Conservation (phyloP, 2,888 invertebrate species). For the Chironomus tentans region DNA sequence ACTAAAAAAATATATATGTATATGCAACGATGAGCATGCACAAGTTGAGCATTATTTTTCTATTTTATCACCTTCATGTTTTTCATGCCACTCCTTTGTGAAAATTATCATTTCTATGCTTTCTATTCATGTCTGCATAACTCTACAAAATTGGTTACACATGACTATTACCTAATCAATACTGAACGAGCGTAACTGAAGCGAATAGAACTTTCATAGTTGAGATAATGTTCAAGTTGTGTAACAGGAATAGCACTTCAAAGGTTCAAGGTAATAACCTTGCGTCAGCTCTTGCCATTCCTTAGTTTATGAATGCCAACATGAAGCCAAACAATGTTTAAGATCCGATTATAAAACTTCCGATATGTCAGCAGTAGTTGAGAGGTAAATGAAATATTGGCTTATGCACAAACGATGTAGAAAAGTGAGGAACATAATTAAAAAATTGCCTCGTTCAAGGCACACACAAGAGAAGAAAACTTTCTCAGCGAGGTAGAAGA, state of each 20-base stretch:
- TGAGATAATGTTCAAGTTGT: not conserved
- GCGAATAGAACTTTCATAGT: not conserved
- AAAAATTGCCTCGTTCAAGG: no score
- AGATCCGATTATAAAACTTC: not conserved
- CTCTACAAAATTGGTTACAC: not conserved
- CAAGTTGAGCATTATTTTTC: no score
- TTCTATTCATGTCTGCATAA: no score
- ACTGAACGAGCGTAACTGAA: not conserved
- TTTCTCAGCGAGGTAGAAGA: no score
- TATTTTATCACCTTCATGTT: not conserved
- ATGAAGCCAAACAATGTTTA: not conserved
- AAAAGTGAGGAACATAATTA: no score
- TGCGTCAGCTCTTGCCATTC: not conserved
- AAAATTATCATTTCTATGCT: not conserved
- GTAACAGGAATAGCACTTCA: not conserved
- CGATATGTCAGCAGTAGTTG: no score
- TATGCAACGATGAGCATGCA: no score
- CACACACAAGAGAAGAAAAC: no score
- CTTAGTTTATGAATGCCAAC: not conserved
- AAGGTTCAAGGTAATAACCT: not conserved
- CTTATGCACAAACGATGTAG: no score
- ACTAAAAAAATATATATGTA: no score
- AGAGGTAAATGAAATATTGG: no score
- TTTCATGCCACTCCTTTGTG: not conserved
- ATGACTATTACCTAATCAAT: not conserved